phyloP scores from a whole-genome alignment of 2,888 invertebrate genomes.

The Balanococcus diminutus region DNA sequence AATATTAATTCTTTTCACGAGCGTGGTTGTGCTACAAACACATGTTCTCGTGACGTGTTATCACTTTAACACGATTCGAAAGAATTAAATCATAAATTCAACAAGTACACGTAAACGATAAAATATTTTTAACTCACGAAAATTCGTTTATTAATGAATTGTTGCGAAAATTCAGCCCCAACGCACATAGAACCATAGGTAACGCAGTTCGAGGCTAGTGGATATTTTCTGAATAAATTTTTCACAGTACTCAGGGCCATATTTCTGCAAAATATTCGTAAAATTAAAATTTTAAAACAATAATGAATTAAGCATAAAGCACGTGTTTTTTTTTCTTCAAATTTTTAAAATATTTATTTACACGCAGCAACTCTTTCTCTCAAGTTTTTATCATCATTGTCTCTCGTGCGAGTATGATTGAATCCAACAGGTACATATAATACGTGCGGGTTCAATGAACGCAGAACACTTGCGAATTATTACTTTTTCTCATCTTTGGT shows the following conservation, averaged over 20 bases:
- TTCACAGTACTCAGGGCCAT: conserved; percentile 57
- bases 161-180: conserved; percentile 81
- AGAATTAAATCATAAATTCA: not conserved
- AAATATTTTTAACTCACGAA: conserved; percentile 64
- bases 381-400: no score
- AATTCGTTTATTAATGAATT: conserved; percentile 71
- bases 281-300: not conserved
- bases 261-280: conserved; percentile 45
- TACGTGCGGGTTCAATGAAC: not conserved
- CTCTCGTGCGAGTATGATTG: not conserved
- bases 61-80: not conserved
- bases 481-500: not conserved
- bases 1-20: not conserved
- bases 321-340: no score
- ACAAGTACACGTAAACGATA: not conserved
- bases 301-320: no score
- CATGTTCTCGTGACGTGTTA: not conserved
- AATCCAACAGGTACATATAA: not conserved
- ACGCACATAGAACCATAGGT: conserved; percentile 80
- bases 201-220: conserved; percentile 65
- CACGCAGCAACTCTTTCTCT: not conserved
- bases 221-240: conserved; percentile 63
- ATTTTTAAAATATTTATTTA: no score
- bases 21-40: not conserved
- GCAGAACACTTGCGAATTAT: not conserved